Conservation (phyloP, 2,113 vertebrate genomes). For the Pomatostomus ruficeps region DNA sequence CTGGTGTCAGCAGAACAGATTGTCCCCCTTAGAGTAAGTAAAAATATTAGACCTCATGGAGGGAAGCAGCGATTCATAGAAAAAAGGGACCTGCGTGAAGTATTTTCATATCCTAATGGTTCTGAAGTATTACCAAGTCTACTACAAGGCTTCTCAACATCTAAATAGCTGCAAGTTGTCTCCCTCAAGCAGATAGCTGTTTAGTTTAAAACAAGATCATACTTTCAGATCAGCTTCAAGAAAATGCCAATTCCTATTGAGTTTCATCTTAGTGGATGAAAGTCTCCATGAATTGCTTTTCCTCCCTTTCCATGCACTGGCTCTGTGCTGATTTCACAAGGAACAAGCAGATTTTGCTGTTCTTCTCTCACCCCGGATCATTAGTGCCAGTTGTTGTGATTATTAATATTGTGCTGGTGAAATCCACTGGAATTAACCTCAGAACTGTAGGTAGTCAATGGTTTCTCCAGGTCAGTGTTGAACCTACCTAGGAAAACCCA, state of each 20-base stretch:
- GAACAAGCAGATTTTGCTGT: background rate
- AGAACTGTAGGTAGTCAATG: background rate
- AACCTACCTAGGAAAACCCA: background rate
- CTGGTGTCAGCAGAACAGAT: background rate
- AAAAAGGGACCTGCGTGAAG: background rate
- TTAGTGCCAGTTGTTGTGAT: background rate
- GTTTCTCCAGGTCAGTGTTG: background rate
- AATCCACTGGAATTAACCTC: background rate
- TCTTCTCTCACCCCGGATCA: background rate
- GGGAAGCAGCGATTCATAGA: background rate
- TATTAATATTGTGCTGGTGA: background rate
- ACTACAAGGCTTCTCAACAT: background rate
- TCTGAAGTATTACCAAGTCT: background rate
- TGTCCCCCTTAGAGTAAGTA: background rate
- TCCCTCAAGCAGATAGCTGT: background rate
- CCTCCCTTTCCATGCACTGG: background rate
- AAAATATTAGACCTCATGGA: background rate
- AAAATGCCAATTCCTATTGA: background rate
- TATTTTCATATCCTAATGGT: background rate
- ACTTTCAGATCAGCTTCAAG: background rate
- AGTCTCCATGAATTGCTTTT: background rate
- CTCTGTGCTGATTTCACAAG: background rate
- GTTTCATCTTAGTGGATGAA: background rate
- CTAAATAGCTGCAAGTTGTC: background rate
- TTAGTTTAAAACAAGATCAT: background rate